These are phyloP conservation scores for Protodeltote pygarga DNA, from an alignment of 2,888 invertebrate species.

Conservation along the genomic window DNA sequence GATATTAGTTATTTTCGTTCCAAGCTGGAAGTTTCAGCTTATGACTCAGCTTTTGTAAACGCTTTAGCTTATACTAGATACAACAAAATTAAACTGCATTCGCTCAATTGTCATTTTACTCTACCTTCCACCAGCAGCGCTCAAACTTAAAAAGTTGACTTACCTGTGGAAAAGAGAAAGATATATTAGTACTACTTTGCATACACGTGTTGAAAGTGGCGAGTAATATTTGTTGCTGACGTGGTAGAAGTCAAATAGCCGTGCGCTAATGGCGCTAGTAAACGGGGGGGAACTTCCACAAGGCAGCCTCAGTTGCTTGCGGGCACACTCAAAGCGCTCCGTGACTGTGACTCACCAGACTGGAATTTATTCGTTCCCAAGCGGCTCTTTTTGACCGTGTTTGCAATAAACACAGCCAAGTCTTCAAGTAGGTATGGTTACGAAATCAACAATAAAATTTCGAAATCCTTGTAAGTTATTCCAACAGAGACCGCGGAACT, in stretches of 20 bases:
- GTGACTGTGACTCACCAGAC: constrained; percentile 48
- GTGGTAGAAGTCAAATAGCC: constrained; percentile 4
- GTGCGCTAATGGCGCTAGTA: constrained; percentile 13
- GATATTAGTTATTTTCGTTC: constrained; percentile 18
- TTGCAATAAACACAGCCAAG: constrained; percentile 42
- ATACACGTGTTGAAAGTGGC: not conserved
- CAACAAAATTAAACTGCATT: constrained; percentile 14
- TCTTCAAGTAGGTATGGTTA: constrained; percentile 10
- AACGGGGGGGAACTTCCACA: constrained; percentile 13
- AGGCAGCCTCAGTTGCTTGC: constrained; percentile 42
- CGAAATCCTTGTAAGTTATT: constrained; percentile 4
- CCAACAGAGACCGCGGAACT: constrained; percentile 4
- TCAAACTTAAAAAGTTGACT: constrained; percentile 22
- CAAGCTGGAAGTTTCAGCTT: not conserved
- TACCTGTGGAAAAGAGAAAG: constrained; percentile 40
- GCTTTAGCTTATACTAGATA: not conserved
- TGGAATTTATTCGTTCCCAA: constrained; percentile 50
- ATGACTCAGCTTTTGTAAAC: too few species aligned
- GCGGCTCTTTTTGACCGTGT: constrained; percentile 47
- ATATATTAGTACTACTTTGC: not conserved
- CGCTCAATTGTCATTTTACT: constrained; percentile 11
- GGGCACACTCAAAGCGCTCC: constrained; percentile 47
- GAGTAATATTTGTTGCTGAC: constrained; percentile 10
- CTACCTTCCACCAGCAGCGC: constrained; percentile 26
- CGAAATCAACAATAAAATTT: constrained; percentile 1